A percentile compares a stretch with the other conserved stretches of the same genome.
Evolutionary conservation across 2,797 vertebrate species (phyloP).

Genomic region (Pelodytes ibericus): DNA sequence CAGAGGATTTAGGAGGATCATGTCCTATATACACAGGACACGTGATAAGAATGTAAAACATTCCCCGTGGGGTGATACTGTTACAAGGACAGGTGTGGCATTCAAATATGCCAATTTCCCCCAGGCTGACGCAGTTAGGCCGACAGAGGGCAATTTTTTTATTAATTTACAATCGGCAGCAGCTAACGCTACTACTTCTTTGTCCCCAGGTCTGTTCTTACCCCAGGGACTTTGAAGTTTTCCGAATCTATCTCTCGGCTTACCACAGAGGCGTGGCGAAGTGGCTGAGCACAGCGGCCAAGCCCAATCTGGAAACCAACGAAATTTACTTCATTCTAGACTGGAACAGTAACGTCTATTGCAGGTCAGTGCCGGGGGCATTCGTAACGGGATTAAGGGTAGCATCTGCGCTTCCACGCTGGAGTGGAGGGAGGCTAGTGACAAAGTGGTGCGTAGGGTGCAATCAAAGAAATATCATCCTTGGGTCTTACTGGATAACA

Average conservation of each 20-base stretch:
- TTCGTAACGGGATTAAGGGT: too few relatives aligned
- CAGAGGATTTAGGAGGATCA: too few relatives aligned
- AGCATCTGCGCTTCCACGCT: too few relatives aligned
- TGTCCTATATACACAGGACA: too few relatives aligned
- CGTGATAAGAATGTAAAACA: too few relatives aligned
- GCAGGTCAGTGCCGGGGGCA: conserved; percentile 70
- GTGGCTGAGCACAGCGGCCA: conserved; percentile 71
- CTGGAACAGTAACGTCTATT: conserved; percentile 88
- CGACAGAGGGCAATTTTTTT: neutral
- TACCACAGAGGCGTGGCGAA: conserved; percentile 82
- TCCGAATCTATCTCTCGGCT: conserved; percentile 82
- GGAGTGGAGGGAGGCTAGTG: too few relatives aligned
- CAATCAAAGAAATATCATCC: too few relatives aligned
- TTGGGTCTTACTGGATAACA: too few relatives aligned
- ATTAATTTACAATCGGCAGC: too few relatives aligned
- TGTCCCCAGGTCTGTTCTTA: conserved; percentile 70
- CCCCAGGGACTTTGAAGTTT: conserved; percentile 78
- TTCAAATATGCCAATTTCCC: neutral
- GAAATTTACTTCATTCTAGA: conserved; percentile 88
- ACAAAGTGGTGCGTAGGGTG: too few relatives aligned
- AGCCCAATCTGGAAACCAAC: conserved; percentile 71
- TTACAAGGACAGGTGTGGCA: neutral
- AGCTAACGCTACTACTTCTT: neutral
- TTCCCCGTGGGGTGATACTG: neutral
- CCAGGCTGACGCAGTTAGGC: neutral